A percentile compares a stretch with the other conserved stretches of the same genome.
Evolutionary conservation across 2,888 invertebrate genomes (phyloP).

Genomic region (Brenthis hecate): DNA sequence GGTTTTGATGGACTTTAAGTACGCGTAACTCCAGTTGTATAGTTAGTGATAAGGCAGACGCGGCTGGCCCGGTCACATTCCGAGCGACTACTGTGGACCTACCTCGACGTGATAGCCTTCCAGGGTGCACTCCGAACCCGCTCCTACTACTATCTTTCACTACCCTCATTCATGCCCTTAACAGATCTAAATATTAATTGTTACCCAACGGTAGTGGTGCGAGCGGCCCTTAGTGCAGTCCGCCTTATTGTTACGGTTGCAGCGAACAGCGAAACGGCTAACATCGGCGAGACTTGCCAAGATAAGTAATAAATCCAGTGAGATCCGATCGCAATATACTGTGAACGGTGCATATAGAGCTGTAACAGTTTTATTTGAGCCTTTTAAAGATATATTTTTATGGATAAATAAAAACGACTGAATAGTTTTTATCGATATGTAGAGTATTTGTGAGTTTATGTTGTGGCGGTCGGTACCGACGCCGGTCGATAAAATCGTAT

Average conservation of each 20-base stretch:
- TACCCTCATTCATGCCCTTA: not conserved
- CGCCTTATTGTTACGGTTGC: conserved; percentile 22
- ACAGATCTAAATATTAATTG: not conserved
- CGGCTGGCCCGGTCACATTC: conserved; percentile 46
- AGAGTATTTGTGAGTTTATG: conserved; percentile 79
- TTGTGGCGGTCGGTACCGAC: conserved; percentile 58
- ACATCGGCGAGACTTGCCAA: conserved; percentile 48
- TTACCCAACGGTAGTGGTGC: not conserved
- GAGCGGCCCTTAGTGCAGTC: conserved; percentile 29
- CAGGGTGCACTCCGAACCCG: not conserved
- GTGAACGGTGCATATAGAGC: conserved; percentile 59
- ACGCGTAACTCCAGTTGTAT: conserved; percentile 28
- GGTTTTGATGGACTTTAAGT: conserved; percentile 5
- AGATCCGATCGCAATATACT: conserved; percentile 54
- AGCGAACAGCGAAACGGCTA: conserved; percentile 22
- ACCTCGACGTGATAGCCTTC: conserved; percentile 25
- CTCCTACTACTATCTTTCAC: too few relatives aligned
- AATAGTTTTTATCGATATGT: conserved; percentile 80
- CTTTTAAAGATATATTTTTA: conserved; percentile 82
- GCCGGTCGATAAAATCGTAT: conserved; percentile 78
- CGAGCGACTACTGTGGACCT: conserved; percentile 38
- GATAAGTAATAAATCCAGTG: conserved; percentile 61
- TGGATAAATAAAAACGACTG: conserved; percentile 82
- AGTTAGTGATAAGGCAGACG: conserved; percentile 37
- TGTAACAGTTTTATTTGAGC: conserved; percentile 78